Evolutionary conservation across 1,140 invertebrate genomes (phyloP).

Genomic region (Magallana ariakensis): DNA sequence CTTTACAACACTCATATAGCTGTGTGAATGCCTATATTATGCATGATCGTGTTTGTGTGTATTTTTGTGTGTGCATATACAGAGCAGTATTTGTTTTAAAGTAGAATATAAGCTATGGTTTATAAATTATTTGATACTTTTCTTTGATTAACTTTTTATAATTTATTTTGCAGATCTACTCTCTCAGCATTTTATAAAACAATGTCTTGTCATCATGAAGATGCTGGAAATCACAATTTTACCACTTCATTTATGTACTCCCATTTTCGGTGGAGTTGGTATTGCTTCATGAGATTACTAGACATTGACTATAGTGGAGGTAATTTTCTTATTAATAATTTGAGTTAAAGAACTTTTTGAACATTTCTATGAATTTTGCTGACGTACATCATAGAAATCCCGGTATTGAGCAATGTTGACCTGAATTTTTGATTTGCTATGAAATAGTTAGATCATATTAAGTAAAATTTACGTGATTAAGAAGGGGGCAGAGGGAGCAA

Average conservation of each 20-base stretch:
- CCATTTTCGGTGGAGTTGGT: conserved; percentile 43
- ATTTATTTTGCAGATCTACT: conserved; percentile 21
- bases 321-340: background rate
- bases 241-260: background rate
- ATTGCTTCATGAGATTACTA: conserved; percentile 35
- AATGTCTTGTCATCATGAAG: conserved; percentile 18
- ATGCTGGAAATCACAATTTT: conserved; percentile 34
- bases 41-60: background rate
- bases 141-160: conserved; percentile 13
- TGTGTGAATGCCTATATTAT: background rate
- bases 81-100: background rate
- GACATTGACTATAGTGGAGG: conserved; percentile 28
- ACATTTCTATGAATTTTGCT: background rate
- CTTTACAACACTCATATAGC: background rate
- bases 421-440: background rate
- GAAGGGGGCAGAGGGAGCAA: too few relatives aligned
- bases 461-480: too few relatives aligned
- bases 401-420: background rate
- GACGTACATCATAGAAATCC: background rate
- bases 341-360: background rate
- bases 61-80: background rate
- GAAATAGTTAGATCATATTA: too few relatives aligned
- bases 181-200: conserved; percentile 38
- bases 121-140: conserved; percentile 23
- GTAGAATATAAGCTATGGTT: background rate